Percentiles rank a stretch among this genome's conserved stretches.
phyloP scores from a whole-genome alignment of 2,797 vertebrate genomes.

The Calcarius lapponicus region DNA sequence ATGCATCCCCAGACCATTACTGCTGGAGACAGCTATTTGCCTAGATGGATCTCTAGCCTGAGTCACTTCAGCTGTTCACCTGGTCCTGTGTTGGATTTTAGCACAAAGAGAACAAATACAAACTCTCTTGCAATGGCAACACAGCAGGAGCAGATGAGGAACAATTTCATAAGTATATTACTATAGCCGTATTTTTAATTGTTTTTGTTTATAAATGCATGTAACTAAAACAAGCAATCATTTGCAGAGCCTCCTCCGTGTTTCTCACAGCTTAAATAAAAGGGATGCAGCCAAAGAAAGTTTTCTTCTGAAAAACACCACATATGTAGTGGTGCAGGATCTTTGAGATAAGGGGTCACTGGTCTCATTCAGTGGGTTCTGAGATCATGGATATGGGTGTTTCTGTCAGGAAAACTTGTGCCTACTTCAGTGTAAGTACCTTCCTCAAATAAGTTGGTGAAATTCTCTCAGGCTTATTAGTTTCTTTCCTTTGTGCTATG shows the following conservation, averaged over 20 bases:
- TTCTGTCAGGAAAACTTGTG: background rate
- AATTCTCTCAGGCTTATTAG: background rate
- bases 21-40: background rate
- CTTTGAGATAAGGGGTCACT: background rate
- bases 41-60: background rate
- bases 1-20: background rate
- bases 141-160: background rate
- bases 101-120: background rate
- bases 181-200: background rate
- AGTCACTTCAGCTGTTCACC: background rate
- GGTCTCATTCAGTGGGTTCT: background rate
- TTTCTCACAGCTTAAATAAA: background rate
- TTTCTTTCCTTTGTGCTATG: background rate
- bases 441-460: background rate
- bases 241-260: background rate
- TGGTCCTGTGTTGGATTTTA: background rate
- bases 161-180: background rate
- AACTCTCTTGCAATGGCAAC: background rate
- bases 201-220: background rate
- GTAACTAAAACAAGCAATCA: background rate
- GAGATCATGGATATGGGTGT: background rate
- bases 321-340: accelerated
- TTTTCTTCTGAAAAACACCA: background rate
- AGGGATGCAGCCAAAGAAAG: background rate
- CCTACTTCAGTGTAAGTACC: background rate